Percentiles rank a stretch among this genome's conserved stretches.
phyloP scores from a whole-genome alignment of 2,888 invertebrate species.

The Nephrotoma guestfalica region DNA sequence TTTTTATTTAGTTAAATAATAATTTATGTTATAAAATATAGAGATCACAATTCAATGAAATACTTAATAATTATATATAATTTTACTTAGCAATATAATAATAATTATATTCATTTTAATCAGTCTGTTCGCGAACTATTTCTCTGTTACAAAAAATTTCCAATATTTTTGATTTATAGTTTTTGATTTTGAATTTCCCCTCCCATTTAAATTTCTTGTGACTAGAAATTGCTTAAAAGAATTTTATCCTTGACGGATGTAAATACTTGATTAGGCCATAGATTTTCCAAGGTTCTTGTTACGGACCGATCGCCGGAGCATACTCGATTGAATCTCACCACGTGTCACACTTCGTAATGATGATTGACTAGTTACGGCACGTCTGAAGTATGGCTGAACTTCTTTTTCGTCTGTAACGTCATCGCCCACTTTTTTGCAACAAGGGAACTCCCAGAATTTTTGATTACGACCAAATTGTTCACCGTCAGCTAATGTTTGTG shows the following conservation, averaged over 20 bases:
- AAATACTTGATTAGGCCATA: neutral
- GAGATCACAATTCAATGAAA: neutral
- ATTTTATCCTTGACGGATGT: neutral
- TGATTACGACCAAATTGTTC: slow-evolving; percentile 72
- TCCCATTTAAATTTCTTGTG: neutral
- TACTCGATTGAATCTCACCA: slow-evolving; percentile 48
- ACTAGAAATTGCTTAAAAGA: neutral
- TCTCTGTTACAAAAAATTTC: neutral
- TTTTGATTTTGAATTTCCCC: neutral
- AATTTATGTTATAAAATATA: neutral
- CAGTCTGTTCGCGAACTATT: neutral
- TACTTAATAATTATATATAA: neutral
- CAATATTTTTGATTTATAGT: neutral
- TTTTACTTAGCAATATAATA: neutral
- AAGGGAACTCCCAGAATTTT: slow-evolving; percentile 69
- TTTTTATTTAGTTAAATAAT: neutral
- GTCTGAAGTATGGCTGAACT: slow-evolving; percentile 13
- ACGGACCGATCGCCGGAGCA: slow-evolving; percentile 36
- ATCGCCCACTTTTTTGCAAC: slow-evolving; percentile 39
- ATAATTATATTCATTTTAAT: neutral
- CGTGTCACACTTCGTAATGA: slow-evolving; percentile 46
- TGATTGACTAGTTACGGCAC: slow-evolving; percentile 11
- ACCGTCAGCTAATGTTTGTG: slow-evolving; percentile 73
- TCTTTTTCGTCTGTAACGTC: slow-evolving; percentile 20
- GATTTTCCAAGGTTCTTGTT: neutral